These are phyloP conservation scores for Scrobipalpa costella DNA, from an alignment of 2,888 invertebrate genomes.

Conservation along the genomic window DNA sequence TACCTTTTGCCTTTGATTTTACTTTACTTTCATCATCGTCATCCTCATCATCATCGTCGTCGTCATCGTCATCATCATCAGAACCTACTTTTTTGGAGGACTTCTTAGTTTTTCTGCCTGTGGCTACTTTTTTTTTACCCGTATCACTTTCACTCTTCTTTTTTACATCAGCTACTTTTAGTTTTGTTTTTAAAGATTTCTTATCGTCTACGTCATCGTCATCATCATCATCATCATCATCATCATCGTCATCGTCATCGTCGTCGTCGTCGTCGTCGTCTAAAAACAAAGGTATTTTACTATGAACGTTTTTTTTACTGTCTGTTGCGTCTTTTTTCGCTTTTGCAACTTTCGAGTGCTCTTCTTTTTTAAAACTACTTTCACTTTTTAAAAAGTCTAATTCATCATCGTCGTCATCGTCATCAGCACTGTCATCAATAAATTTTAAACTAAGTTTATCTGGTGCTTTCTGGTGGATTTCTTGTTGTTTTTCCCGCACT, in stretches of 20 bases:
- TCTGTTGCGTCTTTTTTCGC: constrained; percentile 33
- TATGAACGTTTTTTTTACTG: constrained; percentile 29
- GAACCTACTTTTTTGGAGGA: constrained; percentile 35
- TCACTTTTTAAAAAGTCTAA: constrained; percentile 40
- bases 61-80: constrained; percentile 25
- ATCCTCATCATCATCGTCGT: constrained; percentile 34
- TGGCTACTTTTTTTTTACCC: constrained; percentile 14
- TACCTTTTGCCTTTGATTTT: constrained; percentile 25
- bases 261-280: constrained; percentile 35
- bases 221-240: constrained; percentile 33
- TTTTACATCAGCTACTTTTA: constrained; percentile 27
- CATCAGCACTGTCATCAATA: constrained; percentile 48
- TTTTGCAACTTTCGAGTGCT: constrained; percentile 35
- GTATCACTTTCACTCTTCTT: constrained; percentile 33
- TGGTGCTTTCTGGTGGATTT: constrained; percentile 47
- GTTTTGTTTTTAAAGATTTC: constrained; percentile 29
- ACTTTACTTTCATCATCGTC: too few species aligned
- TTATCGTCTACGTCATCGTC: constrained; percentile 31
- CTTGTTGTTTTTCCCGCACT: constrained; percentile 56
- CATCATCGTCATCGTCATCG: constrained; percentile 33
- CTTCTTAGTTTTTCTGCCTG: constrained; percentile 26
- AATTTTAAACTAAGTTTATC: constrained; percentile 48
- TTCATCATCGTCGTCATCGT: constrained; percentile 49
- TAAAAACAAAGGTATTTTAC: constrained; percentile 28
- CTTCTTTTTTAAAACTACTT: constrained; percentile 43